A percentile compares a stretch with the other conserved stretches of the same genome.
These are phyloP conservation scores for Crenuchus spilurus DNA, from an alignment of 2,797 vertebrate genomes.

Conservation along the genomic window DNA sequence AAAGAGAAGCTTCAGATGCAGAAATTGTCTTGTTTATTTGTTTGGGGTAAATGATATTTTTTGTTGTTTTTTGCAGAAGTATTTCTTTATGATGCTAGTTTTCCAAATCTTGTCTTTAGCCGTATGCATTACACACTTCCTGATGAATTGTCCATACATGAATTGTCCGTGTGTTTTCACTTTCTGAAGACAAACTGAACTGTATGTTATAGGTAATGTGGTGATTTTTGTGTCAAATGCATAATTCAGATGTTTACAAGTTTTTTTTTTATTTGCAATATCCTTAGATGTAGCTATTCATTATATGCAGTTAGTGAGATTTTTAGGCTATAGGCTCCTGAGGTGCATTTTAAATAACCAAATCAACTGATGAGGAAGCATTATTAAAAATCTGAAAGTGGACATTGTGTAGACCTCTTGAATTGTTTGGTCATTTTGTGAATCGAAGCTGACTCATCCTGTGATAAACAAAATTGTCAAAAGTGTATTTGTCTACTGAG, in stretches of 20 bases:
- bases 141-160: no score
- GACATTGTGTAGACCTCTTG: no score
- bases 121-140: neutral
- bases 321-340: conserved; percentile 57
- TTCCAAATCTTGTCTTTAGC: neutral
- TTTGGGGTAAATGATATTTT: no score
- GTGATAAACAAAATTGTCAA: no score
- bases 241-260: conserved; percentile 66
- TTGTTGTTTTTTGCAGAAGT: neutral
- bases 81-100: neutral
- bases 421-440: no score
- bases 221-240: conserved; percentile 35
- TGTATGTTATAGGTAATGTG: conserved; percentile 29
- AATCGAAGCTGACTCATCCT: no score
- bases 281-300: conserved; percentile 58
- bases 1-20: no score
- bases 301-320: conserved; percentile 52
- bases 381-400: conserved; percentile 52
- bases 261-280: conserved; percentile 47
- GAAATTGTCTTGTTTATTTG: no score
- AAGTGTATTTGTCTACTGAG: no score
- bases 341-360: conserved; percentile 62
- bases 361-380: conserved; percentile 64
- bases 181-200: neutral
- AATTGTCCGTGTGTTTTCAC: neutral